Base-by-base conservation (phyloP, 2,888 invertebrate genomes). In the Clunio marinus region DNA sequence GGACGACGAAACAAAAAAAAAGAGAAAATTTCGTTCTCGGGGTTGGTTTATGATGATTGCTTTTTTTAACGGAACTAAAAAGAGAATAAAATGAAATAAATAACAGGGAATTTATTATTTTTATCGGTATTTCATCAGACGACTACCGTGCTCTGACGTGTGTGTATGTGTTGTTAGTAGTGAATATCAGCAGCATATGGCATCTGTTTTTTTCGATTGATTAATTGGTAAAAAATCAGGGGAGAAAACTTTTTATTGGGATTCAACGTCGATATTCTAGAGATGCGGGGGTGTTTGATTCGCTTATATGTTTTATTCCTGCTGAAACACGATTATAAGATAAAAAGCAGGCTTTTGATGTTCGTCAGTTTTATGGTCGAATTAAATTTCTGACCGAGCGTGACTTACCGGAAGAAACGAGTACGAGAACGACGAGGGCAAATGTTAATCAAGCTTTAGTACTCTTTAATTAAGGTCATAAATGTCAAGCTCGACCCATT, bases 11-110 rank as follows among this genome's bases (percentile, higher is more conserved):
- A n/a, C n/a, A n/a, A n/a, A 32, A 32, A 32, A 32, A 32, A 32
- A 32, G 32, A 51, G 20, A 51, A 51, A 51, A 51, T 51, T 51
- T 17, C 51, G 20, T 51, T 51, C 51, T n/a, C 41, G 41, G 51
- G 51, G 41, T 37, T 63, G 46, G 45, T 63, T 63, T 63, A 63
- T 63, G 63, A 63, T 63, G 63, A 63, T 63, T 46, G 46, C 63
- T 46, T 46, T 60, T 60, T 46, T 28, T 10, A 41, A 41, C n/a
- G n/a, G 41, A 41, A 41, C n/a, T 10, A 41, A 41, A 41, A 41
- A 10, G 15, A 41, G 41, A 41, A 32, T n/a, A n/a, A n/a, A n/a
- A n/a, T n/a, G n/a, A n/a, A 41, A 45, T 17, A 2, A 10, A 63
- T 37, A 41, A 60, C 10, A 13, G 37, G 15, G 45, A 63, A 63